Conservation (phyloP, 2,888 invertebrate genomes). For the Steinernema scapterisci region DNA sequence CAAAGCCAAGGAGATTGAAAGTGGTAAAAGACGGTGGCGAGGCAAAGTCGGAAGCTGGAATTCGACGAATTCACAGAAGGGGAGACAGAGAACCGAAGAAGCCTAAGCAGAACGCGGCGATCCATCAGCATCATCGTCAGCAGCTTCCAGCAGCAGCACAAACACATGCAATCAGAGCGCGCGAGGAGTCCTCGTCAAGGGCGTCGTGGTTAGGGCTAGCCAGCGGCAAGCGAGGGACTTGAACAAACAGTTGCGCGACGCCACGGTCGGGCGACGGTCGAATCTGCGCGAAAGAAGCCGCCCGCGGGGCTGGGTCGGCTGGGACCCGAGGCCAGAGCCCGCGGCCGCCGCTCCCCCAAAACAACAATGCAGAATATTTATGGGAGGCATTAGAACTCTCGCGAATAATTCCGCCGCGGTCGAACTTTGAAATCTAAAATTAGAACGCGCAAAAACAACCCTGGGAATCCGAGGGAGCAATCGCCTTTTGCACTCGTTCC, state of each 20-base stretch:
- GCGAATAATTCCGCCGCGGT: background rate
- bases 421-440: background rate
- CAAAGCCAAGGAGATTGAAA: too few relatives aligned
- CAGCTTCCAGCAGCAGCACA: background rate
- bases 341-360: background rate
- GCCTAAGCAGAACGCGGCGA: constrained; percentile 17
- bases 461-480: too few relatives aligned
- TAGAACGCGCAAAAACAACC: too few relatives aligned
- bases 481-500: too few relatives aligned
- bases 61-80: background rate
- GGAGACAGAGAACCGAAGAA: background rate
- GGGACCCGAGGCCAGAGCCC: too few relatives aligned
- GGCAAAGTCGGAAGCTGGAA: background rate
- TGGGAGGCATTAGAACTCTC: background rate
- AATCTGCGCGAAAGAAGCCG: background rate
- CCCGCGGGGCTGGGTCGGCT: too few relatives aligned
- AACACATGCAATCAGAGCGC: constrained; percentile 1
- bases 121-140: background rate
- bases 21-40: too few relatives aligned
- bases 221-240: constrained; percentile 7
- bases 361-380: background rate
- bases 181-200: constrained; percentile 12
- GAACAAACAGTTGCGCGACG: constrained; percentile 14
- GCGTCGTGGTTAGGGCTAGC: background rate
- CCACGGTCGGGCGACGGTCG: constrained; percentile 7